Base-by-base conservation (phyloP, 2,797 vertebrate species). In the Picus viridis region DNA sequence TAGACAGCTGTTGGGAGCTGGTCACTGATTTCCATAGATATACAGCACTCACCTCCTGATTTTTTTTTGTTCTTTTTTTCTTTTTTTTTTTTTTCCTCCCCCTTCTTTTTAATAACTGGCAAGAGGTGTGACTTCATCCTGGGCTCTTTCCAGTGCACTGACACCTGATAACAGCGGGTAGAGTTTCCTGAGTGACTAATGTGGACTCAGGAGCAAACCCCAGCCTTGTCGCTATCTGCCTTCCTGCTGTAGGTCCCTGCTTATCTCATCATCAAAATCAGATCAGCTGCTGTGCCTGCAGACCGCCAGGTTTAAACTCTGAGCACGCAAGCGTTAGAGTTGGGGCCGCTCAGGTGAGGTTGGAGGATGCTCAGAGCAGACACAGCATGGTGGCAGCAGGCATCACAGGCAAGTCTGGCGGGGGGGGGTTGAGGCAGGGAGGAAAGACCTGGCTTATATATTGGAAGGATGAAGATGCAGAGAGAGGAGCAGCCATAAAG, bases 181-280 rank as follows among this genome's bases (percentile, higher is more conserved):
- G 72, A 83, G 65, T 96, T 96, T 94, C 94, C 65, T 2, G 6
- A 87, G 79, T 39, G 87, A 85, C 89, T 91, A 96, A 71, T 4
- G 3, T 3, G 0, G 32, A 56, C 65, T 89, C 81, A 64, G 72
- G 89, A 91, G 89, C 91, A 94, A 94, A 92, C 73, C 82, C 85
- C 56, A 76, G 85, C 14, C 69, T 90, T 94, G 95, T 94, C 2
- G 0, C 16, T 92, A 62, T 83, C 77, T 78, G 86, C 16, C 78
- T 88, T 89, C 0, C 0, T 8, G 54, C 63, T 77, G 77, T 86
- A 89, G 86, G 83, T 95, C 92, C 30, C 59, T 0, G 13, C 73
- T 95, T 92, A 90, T 92, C 83, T 92, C 59, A 26, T 81, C 71
- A 43, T 59, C 59, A 72, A 70, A 92, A 95, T 72, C 90, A 91